Conservation (phyloP, 2,113 vertebrate species). For the Epinephelus cyanopodus region DNA sequence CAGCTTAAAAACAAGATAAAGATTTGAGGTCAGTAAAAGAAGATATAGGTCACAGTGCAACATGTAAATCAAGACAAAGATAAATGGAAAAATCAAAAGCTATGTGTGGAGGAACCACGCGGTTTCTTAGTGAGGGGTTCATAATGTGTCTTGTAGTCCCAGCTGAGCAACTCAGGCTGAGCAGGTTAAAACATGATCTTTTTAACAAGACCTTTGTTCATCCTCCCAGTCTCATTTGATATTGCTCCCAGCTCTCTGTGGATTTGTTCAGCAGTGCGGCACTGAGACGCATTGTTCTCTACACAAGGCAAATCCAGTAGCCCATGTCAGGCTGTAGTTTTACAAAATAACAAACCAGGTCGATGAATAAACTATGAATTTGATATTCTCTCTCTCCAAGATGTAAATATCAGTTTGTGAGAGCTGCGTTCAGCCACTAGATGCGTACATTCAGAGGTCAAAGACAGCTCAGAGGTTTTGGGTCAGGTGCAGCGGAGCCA, state of each 20-base stretch:
- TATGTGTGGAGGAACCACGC: constrained; percentile 21
- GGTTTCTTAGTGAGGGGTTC: constrained; percentile 15
- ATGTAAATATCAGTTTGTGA: constrained; percentile 2
- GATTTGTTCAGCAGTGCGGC: constrained; percentile 29
- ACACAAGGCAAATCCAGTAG: background rate
- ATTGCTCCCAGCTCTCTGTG: constrained; percentile 25
- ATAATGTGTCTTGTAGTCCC: constrained; percentile 19
- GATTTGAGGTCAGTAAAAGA: constrained; percentile 23
- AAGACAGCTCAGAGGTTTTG: constrained; percentile 23
- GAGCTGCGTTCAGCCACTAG: background rate
- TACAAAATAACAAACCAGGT: constrained; percentile 3
- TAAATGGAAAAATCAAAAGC: constrained; percentile 23
- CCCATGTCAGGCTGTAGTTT: background rate
- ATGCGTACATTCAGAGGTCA: constrained; percentile 20
- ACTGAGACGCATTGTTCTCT: background rate
- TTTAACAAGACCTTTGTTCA: constrained; percentile 43
- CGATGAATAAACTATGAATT: constrained; percentile 1
- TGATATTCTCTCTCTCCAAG: background rate
- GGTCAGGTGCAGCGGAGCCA: constrained; percentile 44
- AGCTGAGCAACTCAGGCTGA: constrained; percentile 24
- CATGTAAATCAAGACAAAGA: constrained; percentile 39
- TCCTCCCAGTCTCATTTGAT: constrained; percentile 35
- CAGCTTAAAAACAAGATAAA: constrained; percentile 20
- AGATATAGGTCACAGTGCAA: constrained; percentile 10
- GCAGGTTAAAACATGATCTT: constrained; percentile 41